Evolutionary conservation across 2,113 vertebrate species (phyloP), one percentile per base, ranked within the genome.

Genomic region (Gadus macrocephalus): DNA sequence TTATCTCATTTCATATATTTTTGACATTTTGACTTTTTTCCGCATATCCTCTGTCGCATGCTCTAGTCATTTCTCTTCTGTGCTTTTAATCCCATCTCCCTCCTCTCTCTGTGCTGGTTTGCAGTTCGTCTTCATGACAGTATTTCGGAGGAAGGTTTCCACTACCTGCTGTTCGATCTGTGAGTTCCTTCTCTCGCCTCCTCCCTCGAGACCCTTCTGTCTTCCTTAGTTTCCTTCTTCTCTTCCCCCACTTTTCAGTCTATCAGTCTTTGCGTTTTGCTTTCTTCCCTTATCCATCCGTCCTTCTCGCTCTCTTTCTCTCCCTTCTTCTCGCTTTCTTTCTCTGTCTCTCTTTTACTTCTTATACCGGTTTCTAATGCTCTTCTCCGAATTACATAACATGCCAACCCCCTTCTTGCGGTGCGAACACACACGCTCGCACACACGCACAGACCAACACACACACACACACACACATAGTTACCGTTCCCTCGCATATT

Each of bases 91-190:
- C 42, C 11, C 42, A 9, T 49, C 42, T 14, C 12, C 42, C 42
- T 49, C 42, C 42, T 49, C 42, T 49, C 2, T 49, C 42, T 49
- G 42, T 49, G 8, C 42, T 49, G 42, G 42, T 49, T 49, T 14
- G 42, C 93, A 98, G 96, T 98, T 76, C 95, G 95, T 67, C 96
- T 97, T 77, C 95, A 97, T 15, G 95, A 97, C 92, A 97, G 95
- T 84, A 98, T 98, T 89, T 97, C 96, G 0, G 96, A 98, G 85
- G 96, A 98, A 77, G 95, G 96, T 0, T 98, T 97, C 89, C 96
- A 96, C 89, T 97, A 97, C 86, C 93, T 98, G 76, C 93, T 97
- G 87, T 98, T 98, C 73, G 95, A 97, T 89, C 88, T 98, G 96
- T 97, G 90, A 97, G 96, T 96, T 27, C 19, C 70, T 62, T 62